Conservation (phyloP, 2,888 invertebrate genomes). For the Epistrophe eligans region DNA sequence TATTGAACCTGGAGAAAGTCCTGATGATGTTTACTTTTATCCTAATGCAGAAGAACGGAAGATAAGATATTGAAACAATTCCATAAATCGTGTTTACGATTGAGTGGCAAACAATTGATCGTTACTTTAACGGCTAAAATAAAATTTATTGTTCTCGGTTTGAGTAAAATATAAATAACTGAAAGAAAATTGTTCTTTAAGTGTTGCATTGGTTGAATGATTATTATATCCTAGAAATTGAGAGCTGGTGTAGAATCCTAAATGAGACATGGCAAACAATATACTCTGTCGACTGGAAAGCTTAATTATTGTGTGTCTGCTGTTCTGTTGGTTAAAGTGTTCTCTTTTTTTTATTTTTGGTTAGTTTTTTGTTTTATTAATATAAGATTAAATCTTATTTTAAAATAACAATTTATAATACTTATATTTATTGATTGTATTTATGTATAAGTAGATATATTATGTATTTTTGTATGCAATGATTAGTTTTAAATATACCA, state of each 20-base stretch:
- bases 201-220: conserved; percentile 39
- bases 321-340: neutral
- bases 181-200: conserved; percentile 33
- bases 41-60: neutral
- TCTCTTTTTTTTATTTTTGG: neutral
- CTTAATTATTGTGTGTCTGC: neutral
- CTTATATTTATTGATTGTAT: no score
- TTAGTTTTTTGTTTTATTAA: neutral
- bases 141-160: conserved; percentile 48
- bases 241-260: neutral
- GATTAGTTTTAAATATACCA: no score
- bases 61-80: conserved; percentile 39
- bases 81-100: conserved; percentile 54
- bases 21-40: conserved; percentile 13
- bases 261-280: conserved; percentile 31
- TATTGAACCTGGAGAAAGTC: conserved; percentile 29
- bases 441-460: no score
- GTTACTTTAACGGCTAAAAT: conserved; percentile 50
- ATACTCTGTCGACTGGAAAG: neutral
- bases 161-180: conserved; percentile 41
- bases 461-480: no score
- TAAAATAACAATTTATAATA: no score
- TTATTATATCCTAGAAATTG: conserved; percentile 6
- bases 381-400: no score
- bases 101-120: conserved; percentile 55